Evolutionary conservation across 1,140 invertebrate species (phyloP), one percentile per base, ranked within the genome.

Genomic region (Sycobia sp.): DNA sequence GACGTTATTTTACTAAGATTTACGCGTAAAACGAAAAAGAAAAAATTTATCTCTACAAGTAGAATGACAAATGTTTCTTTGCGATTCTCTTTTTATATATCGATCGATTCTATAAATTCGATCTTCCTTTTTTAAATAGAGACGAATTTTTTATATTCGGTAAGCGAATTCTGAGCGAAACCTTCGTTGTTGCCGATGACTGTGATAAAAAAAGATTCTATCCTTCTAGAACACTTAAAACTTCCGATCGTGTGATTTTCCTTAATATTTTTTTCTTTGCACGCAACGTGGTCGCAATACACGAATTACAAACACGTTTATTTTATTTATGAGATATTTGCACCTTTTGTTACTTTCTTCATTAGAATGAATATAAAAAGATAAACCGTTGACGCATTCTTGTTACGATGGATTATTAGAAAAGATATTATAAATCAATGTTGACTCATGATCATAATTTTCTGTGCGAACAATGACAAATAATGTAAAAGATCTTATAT

Each of bases 201-300:
- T 82, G 79, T 80, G 78, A 82, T 82, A 80, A 71, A 67, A n/a
- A 78, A 74, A 71, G 63, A 69, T 71, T 62, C 62, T 71, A 62
- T 54, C 55, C 56, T 60, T 65, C 46, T 69, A 69, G 62, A 70
- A 73, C 65, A 72, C 62, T 76, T 71, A 22, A 70, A 67, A 62
- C 59, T 61, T 58, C 46, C 53, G 25, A 60, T 47, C 43, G 32
- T n/a, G n/a, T 60, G 51, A 39, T 59, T 47, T 29, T 43, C 41
- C 66, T 71, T 60, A 66, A 66, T 60, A 32, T 67, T 67, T 53
- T 70, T 68, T 64, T 66, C 60, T 67, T 29, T 51, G 41, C 34
- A 20, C 25, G 29, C 41, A 43, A 41, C 16, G 14, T 56, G 9
- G 22, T 50, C 13, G 27, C 54, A 41, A 39, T 20, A 25, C 20